Evolutionary conservation across 1,140 invertebrate genomes (phyloP), one percentile per base, ranked within the genome.

Genomic region (Drosophila virilis): DNA sequence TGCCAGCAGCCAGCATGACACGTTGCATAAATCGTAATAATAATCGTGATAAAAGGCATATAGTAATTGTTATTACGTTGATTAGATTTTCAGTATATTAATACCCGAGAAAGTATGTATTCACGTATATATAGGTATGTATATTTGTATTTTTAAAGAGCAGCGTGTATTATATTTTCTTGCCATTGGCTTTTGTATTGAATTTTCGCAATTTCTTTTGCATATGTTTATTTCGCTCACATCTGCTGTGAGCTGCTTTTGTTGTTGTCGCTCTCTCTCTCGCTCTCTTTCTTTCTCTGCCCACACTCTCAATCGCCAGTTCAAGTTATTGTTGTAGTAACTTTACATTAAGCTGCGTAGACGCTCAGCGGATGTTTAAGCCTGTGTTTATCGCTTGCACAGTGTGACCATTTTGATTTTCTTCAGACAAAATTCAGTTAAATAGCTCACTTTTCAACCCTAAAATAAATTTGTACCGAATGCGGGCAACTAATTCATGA

Each of bases 1-100:
- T 68, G 61, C 10, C 64, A 58, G 58, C 70, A 55, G 70, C 43
- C 74, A 74, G 62, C 46, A 64, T 77, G 84, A 81, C 84, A 89
- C 84, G 84, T 89, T 80, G 84, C 84, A 69, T 77, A 81, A 84
- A 84, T 89, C 85, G 65, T 80, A 80, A 75, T 75, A 70, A 74
- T 88, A 84, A 77, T 80, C 69, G 70, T 72, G 80, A 84, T 83
- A 84, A 79, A 83, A 73, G 28, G 17, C 46, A 42, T 45, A 60
- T 80, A 64, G 38, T 54, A 67, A 17, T 40, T 65, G 32, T 69
- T 66, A 37, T 65, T 51, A 32, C 43, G 68, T 77, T 81, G 83
- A 86, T 82, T 88, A 79, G 72, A 79, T 82, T 77, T 76, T 48
- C 48, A 73, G 52, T 68, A 64, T 57, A 17, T 32, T 45, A 45